Conservation (phyloP, 1,140 invertebrate genomes). For the Trachymyrmex septentrionalis region DNA sequence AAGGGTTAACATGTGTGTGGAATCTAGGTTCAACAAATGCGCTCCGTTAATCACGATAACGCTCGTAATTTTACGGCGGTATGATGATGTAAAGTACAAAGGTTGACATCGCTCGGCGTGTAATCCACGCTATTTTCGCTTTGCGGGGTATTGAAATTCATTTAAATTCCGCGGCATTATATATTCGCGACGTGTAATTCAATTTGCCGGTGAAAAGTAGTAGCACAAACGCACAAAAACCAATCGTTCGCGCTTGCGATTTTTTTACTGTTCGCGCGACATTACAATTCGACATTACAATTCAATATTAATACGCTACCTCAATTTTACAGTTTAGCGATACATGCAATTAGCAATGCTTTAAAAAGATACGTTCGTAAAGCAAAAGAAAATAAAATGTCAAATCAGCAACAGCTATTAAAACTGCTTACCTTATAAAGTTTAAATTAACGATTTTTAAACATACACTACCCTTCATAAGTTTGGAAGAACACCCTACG, state of each 20-base stretch:
- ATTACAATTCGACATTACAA: not conserved
- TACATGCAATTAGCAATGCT: not conserved
- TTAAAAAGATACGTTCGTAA: not conserved
- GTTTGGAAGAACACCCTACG: too few relatives aligned
- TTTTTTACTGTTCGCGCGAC: not conserved
- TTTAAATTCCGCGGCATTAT: constrained; percentile 48
- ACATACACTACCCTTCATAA: too few relatives aligned
- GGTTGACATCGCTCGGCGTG: constrained; percentile 45
- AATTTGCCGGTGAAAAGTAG: constrained; percentile 33
- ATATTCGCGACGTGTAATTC: constrained; percentile 49
- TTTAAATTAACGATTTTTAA: constrained; percentile 1
- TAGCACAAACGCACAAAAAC: not conserved
- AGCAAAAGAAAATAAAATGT: not conserved
- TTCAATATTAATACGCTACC: not conserved
- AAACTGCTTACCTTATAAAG: not conserved
- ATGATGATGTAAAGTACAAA: constrained; percentile 63
- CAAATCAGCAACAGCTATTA: not conserved
- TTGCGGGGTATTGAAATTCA: constrained; percentile 47
- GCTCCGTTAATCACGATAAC: constrained; percentile 59
- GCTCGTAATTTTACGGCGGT: constrained; percentile 48
- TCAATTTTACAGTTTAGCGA: not conserved
- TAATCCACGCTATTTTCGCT: constrained; percentile 55
- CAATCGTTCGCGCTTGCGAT: not conserved
- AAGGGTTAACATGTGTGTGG: constrained; percentile 39
- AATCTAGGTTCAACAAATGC: constrained; percentile 37